Base-by-base conservation (phyloP, 2,888 invertebrate species). In the Thumatha senex region DNA sequence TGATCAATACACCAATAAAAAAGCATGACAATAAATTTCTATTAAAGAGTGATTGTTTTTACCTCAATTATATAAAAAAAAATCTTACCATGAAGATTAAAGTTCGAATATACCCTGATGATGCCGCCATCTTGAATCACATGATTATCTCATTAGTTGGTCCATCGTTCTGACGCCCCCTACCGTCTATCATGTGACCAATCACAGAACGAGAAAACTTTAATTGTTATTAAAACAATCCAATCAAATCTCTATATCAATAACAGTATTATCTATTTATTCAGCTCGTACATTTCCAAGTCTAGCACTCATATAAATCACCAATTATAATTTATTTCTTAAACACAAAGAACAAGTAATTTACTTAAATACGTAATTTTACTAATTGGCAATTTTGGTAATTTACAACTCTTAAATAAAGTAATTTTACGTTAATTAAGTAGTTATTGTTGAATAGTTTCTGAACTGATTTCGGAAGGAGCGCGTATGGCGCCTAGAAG, bases 61-160 rank as follows among this genome's bases (percentile, higher is more conserved):
- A 31, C 9, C 9, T 2, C 3, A 11, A 31, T 10, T 5, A 31
- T 31, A 5, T 5, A 41, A 43, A 2, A 51, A 30, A 47, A 15
- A 36, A 14, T 80, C 88, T 87, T 79, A 89, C 89, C 89, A 51
- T 42, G 30, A 54, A 40, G 46, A 58, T 57, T 49, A 53, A 56
- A 48, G 44, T 72, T 77, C 74, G 75, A 63, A 60, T 54, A 57
- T 77, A 80, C 78, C 71, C 74, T 78, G 77, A 80, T 81, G 78
- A 69, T 67, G 61, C 72, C 78, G 89, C 90, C 90, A 90, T 90
- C 74, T 90, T 90, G 83, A 64, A 83, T 90, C 90, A 90, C 90
- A 83, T 89, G 88, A 80, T 80, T 76, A 80, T 82, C 76, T 80
- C 72, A 70, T 76, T 75, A 75, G 68, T 68, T 76, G 63, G 52